Base-by-base conservation (phyloP, 2,113 vertebrate species). In the Heptranchias perlo region DNA sequence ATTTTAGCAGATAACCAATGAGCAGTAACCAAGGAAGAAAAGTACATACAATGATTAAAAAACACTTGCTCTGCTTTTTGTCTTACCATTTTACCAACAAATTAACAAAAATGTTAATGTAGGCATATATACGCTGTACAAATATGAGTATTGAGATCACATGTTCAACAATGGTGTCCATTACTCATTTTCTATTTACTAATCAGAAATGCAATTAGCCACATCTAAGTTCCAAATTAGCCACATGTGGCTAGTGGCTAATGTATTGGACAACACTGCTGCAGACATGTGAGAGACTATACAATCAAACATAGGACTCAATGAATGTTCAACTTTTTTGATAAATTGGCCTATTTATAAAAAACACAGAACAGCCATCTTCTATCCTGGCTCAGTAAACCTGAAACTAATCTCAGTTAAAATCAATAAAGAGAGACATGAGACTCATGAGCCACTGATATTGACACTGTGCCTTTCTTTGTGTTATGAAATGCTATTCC, bases 31-130 rank as follows among this genome's bases (percentile, higher is more conserved):
- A 39, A 78, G 4, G n/a, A 39, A 4, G 76, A 39, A 39, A 78
- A 39, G 76, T n/a, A 78, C 0, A 67, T 21, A 78, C n/a, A 39
- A 78, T 14, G 18, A 44, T 39, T 14, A 78, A 78, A 76, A 39
- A 31, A 25, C 47, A 31, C 28, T 54, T 49, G 23, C 28, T 52
- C 47, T 54, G 16, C 28, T 87, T 52, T 31, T 89, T 16, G 16
- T 52, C 23, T 87, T 87, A 52, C 84, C 47, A 54, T 52, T 89
- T 89, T 89, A 89, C 86, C 31, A 89, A 69, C 65, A 69, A 89
- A 89, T 52, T 89, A 54, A 54, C 1, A 89, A 87, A 87, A 52
- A 89, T 35, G 11, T 89, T 89, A 11, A 87, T 31, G 25, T 52
- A 49, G 25, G 31, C 65, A 25, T 25, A 3, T 4, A 28, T 3